Evolutionary conservation across 1,140 invertebrate species (phyloP).

Genomic region (Phortica variegata): DNA sequence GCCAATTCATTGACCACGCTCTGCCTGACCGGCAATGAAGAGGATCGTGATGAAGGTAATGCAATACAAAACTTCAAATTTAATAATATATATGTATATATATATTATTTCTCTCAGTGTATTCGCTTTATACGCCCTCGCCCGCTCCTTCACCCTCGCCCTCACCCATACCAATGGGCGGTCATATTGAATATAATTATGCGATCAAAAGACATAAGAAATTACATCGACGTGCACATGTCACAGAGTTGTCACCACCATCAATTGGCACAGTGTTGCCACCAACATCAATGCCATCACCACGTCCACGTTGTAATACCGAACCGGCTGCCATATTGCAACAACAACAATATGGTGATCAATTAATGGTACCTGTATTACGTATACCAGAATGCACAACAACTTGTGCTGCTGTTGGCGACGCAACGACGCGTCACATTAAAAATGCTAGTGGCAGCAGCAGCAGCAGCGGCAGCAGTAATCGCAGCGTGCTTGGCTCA

Average conservation of each 20-base stretch:
- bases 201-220: not conserved
- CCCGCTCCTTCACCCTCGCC: slow-evolving; percentile 6
- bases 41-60: not conserved
- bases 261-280: not conserved
- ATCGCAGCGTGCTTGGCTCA: slow-evolving; percentile 27
- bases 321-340: slow-evolving; percentile 19
- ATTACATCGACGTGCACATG: slow-evolving; percentile 11
- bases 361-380: not conserved
- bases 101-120: no score
- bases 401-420: not conserved
- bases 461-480: slow-evolving; percentile 3
- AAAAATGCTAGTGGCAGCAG: no score
- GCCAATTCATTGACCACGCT: not conserved
- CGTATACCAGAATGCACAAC: no score
- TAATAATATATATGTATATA: no score
- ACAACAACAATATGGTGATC: not conserved
- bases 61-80: no score
- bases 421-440: not conserved
- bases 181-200: no score
- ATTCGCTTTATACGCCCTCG: not conserved
- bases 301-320: slow-evolving; percentile 32
- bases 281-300: not conserved
- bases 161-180: slow-evolving; percentile 8
- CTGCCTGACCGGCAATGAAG: not conserved
- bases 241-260: slow-evolving; percentile 17